Percentiles rank a stretch among this genome's conserved stretches.
phyloP scores from a whole-genome alignment of 2,797 vertebrate genomes.

The Alca torda region DNA sequence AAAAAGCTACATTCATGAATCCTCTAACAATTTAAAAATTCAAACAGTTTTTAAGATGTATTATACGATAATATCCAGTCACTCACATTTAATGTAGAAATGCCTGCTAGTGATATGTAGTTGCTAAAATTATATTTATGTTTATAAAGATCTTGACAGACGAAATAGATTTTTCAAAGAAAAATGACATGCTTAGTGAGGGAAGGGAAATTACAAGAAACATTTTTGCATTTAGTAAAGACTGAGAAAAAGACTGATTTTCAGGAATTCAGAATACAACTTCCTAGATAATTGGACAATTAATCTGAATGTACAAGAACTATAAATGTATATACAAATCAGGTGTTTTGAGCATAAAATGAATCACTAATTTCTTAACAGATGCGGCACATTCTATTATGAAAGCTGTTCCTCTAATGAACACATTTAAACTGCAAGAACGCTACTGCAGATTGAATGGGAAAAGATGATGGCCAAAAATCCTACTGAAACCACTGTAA shows the following conservation, averaged over 20 bases:
- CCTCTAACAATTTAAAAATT: neutral
- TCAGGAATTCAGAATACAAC: neutral
- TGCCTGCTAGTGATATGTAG: neutral
- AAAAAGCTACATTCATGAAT: neutral
- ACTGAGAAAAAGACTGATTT: slow-evolving; percentile 9
- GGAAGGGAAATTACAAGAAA: neutral
- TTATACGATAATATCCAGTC: neutral
- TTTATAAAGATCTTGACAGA: slow-evolving; percentile 24
- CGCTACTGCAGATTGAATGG: neutral
- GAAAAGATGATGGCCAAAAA: neutral
- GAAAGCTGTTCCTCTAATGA: neutral
- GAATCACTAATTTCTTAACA: neutral
- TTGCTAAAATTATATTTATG: slow-evolving; percentile 25
- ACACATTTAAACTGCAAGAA: neutral
- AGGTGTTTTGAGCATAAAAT: neutral
- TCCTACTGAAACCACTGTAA: neutral
- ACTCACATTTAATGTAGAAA: neutral
- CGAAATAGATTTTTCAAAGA: slow-evolving; percentile 19
- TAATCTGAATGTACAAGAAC: slow-evolving; percentile 4
- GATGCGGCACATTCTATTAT: neutral
- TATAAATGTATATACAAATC: neutral
- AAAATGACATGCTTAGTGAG: neutral
- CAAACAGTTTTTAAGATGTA: neutral
- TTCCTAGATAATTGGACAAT: neutral
- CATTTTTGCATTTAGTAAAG: neutral